Percentiles rank a stretch among this genome's conserved stretches.
These are phyloP conservation scores for Belgica antarctica DNA, from an alignment of 2,888 invertebrate genomes.

Conservation along the genomic window DNA sequence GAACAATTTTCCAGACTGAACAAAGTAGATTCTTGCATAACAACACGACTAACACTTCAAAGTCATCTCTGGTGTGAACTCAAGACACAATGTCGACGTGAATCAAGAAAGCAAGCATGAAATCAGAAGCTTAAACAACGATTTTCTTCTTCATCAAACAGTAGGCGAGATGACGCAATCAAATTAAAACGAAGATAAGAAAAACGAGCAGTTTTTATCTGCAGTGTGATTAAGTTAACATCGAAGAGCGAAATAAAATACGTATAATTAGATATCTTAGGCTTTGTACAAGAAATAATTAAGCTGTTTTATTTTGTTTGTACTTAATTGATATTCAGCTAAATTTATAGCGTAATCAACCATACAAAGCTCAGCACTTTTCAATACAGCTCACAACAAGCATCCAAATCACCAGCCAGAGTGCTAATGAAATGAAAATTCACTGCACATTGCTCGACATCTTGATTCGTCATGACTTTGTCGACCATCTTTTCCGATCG, in stretches of 20 bases:
- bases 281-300: slow-evolving; percentile 10
- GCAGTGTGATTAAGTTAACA: not conserved
- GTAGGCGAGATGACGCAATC: not conserved
- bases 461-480: not conserved
- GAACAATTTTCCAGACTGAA: no score
- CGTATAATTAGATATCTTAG: slow-evolving; percentile 29
- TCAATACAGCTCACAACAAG: not conserved
- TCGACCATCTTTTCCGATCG: no score
- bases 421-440: slow-evolving; percentile 23
- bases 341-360: not conserved
- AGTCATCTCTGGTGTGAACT: no score
- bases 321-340: slow-evolving; percentile 19
- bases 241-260: slow-evolving; percentile 6
- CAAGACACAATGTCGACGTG: no score
- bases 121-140: not conserved
- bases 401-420: not conserved
- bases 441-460: slow-evolving; percentile 3
- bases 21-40: no score
- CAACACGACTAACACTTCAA: no score
- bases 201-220: not conserved
- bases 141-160: not conserved
- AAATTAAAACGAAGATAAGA: not conserved
- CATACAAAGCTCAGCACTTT: not conserved
- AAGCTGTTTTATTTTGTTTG: slow-evolving; percentile 17
- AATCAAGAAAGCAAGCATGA: not conserved